Evolutionary conservation across 2,797 vertebrate species (phyloP).

Genomic region (Anguilla anguilla): DNA sequence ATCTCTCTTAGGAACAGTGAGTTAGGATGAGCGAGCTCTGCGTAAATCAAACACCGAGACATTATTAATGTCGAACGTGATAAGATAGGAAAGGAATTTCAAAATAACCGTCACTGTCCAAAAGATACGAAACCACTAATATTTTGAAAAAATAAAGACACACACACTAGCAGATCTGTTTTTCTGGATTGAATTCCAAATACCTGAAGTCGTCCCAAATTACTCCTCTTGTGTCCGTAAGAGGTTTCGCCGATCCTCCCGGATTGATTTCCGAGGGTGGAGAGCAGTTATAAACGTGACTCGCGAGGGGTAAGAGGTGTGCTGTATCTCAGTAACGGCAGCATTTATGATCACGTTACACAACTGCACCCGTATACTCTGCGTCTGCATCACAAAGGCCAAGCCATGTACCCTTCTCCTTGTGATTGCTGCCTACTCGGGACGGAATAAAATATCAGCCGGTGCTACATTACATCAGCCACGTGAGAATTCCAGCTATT

Average conservation of each 20-base stretch:
- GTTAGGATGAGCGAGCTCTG: neutral
- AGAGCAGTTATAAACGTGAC: neutral
- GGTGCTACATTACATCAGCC: constrained; percentile 7
- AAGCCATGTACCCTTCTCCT: neutral
- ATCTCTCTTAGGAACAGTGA: too few relatives aligned
- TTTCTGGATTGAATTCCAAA: neutral
- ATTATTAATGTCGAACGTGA: neutral
- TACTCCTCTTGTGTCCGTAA: neutral
- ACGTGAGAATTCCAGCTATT: constrained; percentile 16
- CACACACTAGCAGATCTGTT: neutral
- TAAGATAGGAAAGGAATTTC: neutral
- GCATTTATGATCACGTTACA: neutral
- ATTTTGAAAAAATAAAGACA: neutral
- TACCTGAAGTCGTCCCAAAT: neutral
- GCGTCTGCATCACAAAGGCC: neutral
- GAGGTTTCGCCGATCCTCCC: neutral
- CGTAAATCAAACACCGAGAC: neutral
- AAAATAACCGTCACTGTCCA: neutral
- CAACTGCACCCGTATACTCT: neutral
- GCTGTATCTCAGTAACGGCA: neutral
- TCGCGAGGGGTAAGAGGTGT: neutral
- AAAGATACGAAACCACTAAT: neutral
- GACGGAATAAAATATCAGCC: neutral
- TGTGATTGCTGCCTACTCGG: neutral
- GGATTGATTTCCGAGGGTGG: neutral